Base-by-base conservation (phyloP, 2,888 invertebrate species). In the Chrysolina oricalcia region DNA sequence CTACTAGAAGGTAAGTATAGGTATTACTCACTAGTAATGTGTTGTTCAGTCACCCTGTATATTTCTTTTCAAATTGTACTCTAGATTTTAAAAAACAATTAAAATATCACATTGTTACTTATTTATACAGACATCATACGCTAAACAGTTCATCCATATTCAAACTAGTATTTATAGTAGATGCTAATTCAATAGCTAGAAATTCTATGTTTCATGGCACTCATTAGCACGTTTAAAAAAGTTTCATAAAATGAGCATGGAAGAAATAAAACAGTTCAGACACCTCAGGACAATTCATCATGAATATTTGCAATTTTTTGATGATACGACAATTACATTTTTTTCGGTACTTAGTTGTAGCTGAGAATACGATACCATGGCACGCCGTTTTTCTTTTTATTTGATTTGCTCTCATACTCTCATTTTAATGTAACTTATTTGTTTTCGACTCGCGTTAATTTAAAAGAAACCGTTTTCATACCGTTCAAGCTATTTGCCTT, bases 31-130 rank as follows among this genome's bases (percentile, higher is more conserved):
- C 8, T 35, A 35, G 35, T 35, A 35, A 6, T 35, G 35, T 3
- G 35, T 35, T 35, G 0, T n/a, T 59, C 59, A 35, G 2, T 59
- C 59, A 59, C 27, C 59, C 35, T 59, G 59, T 59, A 27, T 13
- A 11, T 59, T 27, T 27, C 15, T 59, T 15, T n/a, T 59, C 59
- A 59, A 13, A 59, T 59, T 59, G 59, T 59, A 35, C 59, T 59
- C 59, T 15, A 13, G 6, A 56, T 21, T n/a, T 6, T 35, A 59
- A 23, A 59, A 35, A 59, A 59, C 53, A 19, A n/a, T 27, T 35
- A n/a, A 59, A 27, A 59, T 59, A 59, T 59, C 59, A 59, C 59
- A 59, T 59, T 15, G 27, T 59, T 10, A 59, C 35, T 27, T 23
- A 59, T 35, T 35, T 35, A 46, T n/a, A 59, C n/a, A 59, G 35